Percentiles rank a stretch among this genome's conserved stretches.
These are phyloP conservation scores for Aphelinus certus DNA, from an alignment of 1,140 invertebrate genomes.

Conservation along the genomic window DNA sequence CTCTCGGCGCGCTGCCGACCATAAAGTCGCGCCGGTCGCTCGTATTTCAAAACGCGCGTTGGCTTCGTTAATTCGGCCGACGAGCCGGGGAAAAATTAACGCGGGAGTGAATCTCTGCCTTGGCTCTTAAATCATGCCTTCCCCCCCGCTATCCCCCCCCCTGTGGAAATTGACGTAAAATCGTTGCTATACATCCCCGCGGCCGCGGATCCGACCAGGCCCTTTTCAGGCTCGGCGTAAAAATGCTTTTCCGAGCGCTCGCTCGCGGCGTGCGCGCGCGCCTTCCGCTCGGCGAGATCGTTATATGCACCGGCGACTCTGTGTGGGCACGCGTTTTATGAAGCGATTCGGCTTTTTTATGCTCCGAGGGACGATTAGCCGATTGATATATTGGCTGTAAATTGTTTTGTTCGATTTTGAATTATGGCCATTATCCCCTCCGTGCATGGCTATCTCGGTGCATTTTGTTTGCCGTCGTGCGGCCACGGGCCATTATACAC, in stretches of 20 bases:
- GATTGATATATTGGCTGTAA: constrained; percentile 17
- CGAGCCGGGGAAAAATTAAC: constrained; percentile 14
- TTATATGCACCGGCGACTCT: neutral
- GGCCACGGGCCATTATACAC: too few relatives aligned
- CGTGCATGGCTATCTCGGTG: neutral
- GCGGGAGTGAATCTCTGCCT: constrained; percentile 15
- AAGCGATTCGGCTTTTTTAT: constrained; percentile 14
- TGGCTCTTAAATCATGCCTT: too few relatives aligned
- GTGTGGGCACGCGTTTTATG: neutral
- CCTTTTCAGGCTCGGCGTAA: too few relatives aligned
- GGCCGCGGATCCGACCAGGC: too few relatives aligned
- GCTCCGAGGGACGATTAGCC: neutral
- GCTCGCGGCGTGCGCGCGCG: too few relatives aligned
- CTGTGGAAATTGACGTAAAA: constrained; percentile 32
- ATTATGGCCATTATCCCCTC: constrained; percentile 10
- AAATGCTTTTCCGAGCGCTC: neutral
- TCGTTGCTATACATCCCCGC: constrained; percentile 3
- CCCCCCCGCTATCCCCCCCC: constrained; percentile 14
- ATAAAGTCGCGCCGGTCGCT: constrained; percentile 28
- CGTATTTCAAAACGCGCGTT: constrained; percentile 33
- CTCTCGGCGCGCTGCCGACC: neutral
- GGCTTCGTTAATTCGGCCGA: constrained; percentile 24
- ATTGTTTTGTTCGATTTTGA: constrained; percentile 31
- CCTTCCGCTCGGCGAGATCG: neutral
- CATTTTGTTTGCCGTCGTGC: neutral